Conservation (phyloP, 2,888 invertebrate genomes). For the Odiellus spinosus region DNA sequence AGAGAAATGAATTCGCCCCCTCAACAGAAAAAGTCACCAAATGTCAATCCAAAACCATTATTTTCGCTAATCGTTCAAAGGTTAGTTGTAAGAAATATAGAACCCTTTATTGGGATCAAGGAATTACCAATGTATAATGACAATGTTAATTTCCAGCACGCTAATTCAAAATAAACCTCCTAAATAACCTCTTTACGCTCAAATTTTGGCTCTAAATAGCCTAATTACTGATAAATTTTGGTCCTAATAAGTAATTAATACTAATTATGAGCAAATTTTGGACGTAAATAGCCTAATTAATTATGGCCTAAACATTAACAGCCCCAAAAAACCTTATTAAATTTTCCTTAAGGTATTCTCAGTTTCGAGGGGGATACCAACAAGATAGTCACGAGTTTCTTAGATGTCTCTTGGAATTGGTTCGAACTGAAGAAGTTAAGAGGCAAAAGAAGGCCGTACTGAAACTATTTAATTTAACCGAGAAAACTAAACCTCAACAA, state of each 20-base stretch:
- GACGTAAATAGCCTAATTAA: too few species aligned
- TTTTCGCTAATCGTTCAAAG: constrained; percentile 2
- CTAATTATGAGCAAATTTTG: too few species aligned
- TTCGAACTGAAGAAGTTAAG: constrained; percentile 52
- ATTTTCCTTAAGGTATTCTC: constrained; percentile 43
- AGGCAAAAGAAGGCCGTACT: constrained; percentile 69
- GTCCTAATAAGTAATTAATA: too few species aligned
- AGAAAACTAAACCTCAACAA: constrained; percentile 54
- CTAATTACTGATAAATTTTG: too few species aligned
- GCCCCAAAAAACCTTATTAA: too few species aligned
- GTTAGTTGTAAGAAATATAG: neutral
- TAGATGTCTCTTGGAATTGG: constrained; percentile 72
- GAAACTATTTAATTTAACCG: constrained; percentile 51
- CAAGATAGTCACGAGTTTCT: constrained; percentile 93
- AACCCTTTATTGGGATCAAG: neutral
- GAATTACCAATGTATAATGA: too few species aligned
- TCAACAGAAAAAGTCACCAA: constrained; percentile 1
- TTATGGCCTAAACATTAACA: too few species aligned
- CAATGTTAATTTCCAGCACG: too few species aligned
- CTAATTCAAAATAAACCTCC: too few species aligned
- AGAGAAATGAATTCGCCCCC: constrained; percentile 2
- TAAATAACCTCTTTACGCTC: too few species aligned
- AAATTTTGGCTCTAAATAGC: too few species aligned
- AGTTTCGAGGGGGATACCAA: constrained; percentile 85
- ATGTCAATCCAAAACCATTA: too few species aligned